Evolutionary conservation across 2,113 vertebrate species (phyloP), one percentile per base, ranked within the genome.

Genomic region (Ariopsis seemanni): DNA sequence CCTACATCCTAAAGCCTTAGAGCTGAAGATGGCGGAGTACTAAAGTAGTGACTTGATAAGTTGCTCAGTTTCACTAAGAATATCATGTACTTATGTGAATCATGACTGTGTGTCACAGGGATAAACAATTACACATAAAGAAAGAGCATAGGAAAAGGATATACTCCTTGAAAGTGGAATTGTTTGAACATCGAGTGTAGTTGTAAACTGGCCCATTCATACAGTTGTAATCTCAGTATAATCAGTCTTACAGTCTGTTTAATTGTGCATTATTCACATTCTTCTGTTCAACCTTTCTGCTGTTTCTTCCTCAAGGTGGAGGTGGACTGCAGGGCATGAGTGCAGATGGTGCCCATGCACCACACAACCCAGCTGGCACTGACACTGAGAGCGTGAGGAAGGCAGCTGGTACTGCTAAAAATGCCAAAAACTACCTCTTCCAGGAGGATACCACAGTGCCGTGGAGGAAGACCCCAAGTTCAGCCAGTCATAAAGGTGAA

Each of bases 271-370:
- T 62, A 62, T 79, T 88, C 79, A 60, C 50, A 27, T 75, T 72
- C 82, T 75, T 83, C 34, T 67, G 52, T 84, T 85, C 78, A 84
- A 65, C 82, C 77, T 80, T 78, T 83, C 25, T 84, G 67, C 67
- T 57, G 67, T 87, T 58, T 87, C 71, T 84, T 87, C 82, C 55
- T 88, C 25, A 88, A 89, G 89, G 87, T 86, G 82, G 84, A 87
- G 79, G 78, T 52, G 55, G 69, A 62, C 83, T 86, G 58, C 85
- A 71, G 67, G 57, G 62, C 22, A 86, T 30, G 52, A 83, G 84
- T 75, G 82, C 89, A 89, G 86, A 89, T 89, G 90, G 91, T 87
- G 72, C 82, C 71, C 72, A 62, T 75, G 88, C 86, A 85, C 87
- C 85, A 81, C 69, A 80, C 62, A 78, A 69, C 82, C 75, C 60